Evolutionary conservation across 2,113 vertebrate species (phyloP).

Genomic region (Ailuropoda melanoleuca): DNA sequence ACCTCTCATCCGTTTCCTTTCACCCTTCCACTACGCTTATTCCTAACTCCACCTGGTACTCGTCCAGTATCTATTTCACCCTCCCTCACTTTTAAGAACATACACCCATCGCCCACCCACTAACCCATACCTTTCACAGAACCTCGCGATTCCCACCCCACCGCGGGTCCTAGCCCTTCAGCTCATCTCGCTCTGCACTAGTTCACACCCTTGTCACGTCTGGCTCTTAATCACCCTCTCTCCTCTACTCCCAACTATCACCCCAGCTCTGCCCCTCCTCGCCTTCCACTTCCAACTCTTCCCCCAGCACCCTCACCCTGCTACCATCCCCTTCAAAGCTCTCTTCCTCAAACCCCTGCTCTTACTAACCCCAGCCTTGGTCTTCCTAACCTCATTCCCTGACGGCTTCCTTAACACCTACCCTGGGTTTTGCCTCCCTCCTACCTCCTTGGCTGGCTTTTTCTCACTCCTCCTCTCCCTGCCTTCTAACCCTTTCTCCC

Average conservation of each 20-base stretch:
- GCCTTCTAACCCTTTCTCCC: slow-evolving; percentile 58
- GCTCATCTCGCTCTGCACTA: slow-evolving; percentile 63
- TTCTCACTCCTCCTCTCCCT: slow-evolving; percentile 33
- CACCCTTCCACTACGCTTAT: neutral
- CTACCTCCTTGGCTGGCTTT: slow-evolving; percentile 18
- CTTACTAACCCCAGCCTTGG: neutral
- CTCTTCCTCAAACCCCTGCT: neutral
- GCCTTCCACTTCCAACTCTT: slow-evolving; percentile 29
- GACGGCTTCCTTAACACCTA: neutral
- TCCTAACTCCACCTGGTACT: slow-evolving; percentile 17
- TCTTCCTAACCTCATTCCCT: slow-evolving; percentile 19
- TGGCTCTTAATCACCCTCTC: slow-evolving; percentile 69
- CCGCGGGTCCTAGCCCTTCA: slow-evolving; percentile 18
- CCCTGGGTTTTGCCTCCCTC: slow-evolving; percentile 1
- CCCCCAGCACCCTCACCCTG: neutral
- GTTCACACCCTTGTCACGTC: slow-evolving; percentile 80
- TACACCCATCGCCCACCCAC: neutral
- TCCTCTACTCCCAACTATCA: slow-evolving; percentile 53
- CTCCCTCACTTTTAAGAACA: slow-evolving; percentile 28
- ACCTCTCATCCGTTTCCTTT: neutral
- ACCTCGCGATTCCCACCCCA: slow-evolving; percentile 22
- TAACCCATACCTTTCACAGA: slow-evolving; percentile 28
- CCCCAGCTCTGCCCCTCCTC: slow-evolving; percentile 30
- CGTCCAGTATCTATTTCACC: neutral
- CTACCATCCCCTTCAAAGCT: neutral